Evolutionary conservation across 2,888 invertebrate genomes (phyloP).

Genomic region (Heliconius aoede): DNA sequence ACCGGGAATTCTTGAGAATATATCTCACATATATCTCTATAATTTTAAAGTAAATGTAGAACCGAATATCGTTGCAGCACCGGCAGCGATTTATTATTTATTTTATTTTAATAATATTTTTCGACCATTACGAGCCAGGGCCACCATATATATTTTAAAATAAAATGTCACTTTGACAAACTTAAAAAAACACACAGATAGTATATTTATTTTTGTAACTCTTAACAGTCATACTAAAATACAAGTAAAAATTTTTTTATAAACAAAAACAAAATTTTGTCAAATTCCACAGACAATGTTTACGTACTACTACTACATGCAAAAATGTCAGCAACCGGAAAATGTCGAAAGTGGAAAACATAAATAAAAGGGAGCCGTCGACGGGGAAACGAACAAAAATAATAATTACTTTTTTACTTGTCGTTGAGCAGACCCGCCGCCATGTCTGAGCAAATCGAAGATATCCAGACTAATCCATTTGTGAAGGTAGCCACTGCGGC

Average conservation of each 20-base stretch:
- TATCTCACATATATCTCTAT: no score
- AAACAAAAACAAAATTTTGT: not conserved
- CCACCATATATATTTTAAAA: not conserved
- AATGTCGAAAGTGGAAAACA: not conserved
- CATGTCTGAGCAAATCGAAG: conserved; percentile 61
- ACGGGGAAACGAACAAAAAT: conserved; percentile 30
- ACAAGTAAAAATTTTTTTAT: not conserved
- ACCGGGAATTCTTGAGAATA: no score
- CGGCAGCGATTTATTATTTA: no score
- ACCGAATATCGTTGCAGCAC: no score
- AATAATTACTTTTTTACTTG: conserved; percentile 36
- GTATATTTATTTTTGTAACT: not conserved
- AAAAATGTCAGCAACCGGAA: not conserved
- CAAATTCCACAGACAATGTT: not conserved
- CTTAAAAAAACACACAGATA: not conserved
- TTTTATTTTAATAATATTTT: no score
- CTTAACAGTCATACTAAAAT: not conserved
- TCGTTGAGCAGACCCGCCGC: conserved; percentile 28
- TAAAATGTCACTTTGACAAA: conserved; percentile 7
- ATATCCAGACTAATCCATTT: conserved; percentile 77
- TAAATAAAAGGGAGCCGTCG: conserved; percentile 25
- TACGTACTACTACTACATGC: not conserved
- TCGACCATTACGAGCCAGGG: no score
- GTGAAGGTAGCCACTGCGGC: conserved; percentile 54
- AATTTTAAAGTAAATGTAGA: no score